Evolutionary conservation across 2,888 invertebrate species (phyloP), one percentile per base, ranked within the genome.

Genomic region (Teinopalpus imperialis): DNA sequence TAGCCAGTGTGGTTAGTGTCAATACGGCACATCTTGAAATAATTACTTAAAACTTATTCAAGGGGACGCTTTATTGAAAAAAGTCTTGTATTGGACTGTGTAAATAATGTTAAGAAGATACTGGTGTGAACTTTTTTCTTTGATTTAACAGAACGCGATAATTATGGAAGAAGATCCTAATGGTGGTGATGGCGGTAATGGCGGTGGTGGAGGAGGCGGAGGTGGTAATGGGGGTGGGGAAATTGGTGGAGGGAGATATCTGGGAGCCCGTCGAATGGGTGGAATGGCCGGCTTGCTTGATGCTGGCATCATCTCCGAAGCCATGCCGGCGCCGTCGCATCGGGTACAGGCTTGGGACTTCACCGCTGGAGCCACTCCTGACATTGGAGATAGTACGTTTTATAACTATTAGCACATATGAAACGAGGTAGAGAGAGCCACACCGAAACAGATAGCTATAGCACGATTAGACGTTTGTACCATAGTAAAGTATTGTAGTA

Each of bases 271-370:
- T 20, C 57, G 76, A 9, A 52, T 62, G 61, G 65, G 70, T 21
- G 79, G 80, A 56, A 78, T 86, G 80, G 82, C 79, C 53, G 78
- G 77, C 32, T 67, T 77, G 52, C 69, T 76, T 44, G 90, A 79
- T 64, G 77, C 85, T 8, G 78, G 82, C 42, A 74, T 90, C 57
- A 77, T 87, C 49, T 85, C 90, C 4, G 89, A 89, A 51, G 82
- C 90, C 2, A 86, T 92, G 31, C 90, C 92, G 18, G 91, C 92
- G 31, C 92, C 93, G 29, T 93, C 93, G 57, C 94, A 95, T 77
- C 89, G 96, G 53, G 94, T 96, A 58, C 96, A 96, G 80, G 93
- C 92, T 29, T 96, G 96, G 96, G 94, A 95, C 82, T 94, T 96
- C 75, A 91, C 92, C 2, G 87, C 91, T 30, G 92, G 91, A 50